Evolutionary conservation across 2,888 invertebrate genomes (phyloP), one percentile per base, ranked within the genome.

Genomic region (Meiosimyza platycephala): DNA sequence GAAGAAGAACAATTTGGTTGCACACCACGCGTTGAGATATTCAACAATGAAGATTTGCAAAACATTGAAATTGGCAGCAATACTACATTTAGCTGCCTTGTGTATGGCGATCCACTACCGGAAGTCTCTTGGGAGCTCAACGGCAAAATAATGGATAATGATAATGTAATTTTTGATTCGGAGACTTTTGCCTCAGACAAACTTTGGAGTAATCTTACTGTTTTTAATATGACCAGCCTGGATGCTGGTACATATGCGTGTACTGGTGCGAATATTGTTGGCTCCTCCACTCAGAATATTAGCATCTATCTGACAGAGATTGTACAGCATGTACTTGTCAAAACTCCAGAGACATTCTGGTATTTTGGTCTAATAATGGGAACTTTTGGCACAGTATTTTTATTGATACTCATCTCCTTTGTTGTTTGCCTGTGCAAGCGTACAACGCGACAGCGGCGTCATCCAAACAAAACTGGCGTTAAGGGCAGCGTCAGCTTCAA

Each of bases 221-320:
- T 96, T 76, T 92, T 90, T 79, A 94, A 95, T 85, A 93, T 95
- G 78, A 94, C 93, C 78, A 94, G 93, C 81, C 90, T 91, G 64
- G 94, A 95, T 83, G 93, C 94, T 2, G 96, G 96, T 3, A 93
- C 94, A 78, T 96, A 96, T 88, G 92, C 93, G 71, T 97, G 97
- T 75, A 79, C 83, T 0, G 88, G 86, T 47, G 75, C 80, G 22
- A 88, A 88, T 75, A 78, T 83, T 4, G 83, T 88, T 12, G 91
- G 90, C 0, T 81, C 85, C 2, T 87, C 88, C 1, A 87, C 88
- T 18, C 89, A 89, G 72, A 89, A 89, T 63, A 88, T 90, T 1
- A 91, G 90, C 78, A 89, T 93, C 18, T 91, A 91, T 74, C 86
- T 93, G 68, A 92, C 92, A 18, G 90, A 92, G 80, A 91, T 92